phyloP scores from a whole-genome alignment of 2,113 vertebrate genomes.

The Chloropsis cyanopogon region DNA sequence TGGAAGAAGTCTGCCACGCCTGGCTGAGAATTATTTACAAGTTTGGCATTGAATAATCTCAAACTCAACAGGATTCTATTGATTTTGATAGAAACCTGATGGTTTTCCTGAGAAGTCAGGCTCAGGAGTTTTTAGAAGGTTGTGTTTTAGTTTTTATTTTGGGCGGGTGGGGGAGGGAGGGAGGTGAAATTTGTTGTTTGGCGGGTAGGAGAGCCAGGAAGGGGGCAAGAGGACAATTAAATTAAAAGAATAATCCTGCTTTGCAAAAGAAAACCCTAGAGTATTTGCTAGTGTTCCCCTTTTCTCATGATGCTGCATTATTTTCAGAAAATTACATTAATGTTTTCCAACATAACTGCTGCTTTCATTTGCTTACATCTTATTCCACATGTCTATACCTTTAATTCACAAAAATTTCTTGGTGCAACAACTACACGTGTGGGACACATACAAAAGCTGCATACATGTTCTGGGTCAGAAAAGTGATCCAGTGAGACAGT shows the following conservation, averaged over 20 bases:
- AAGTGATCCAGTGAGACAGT: neutral
- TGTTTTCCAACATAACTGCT: neutral
- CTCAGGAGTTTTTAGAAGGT: neutral
- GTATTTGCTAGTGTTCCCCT: neutral
- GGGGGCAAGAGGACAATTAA: accelerated
- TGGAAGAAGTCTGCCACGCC: neutral
- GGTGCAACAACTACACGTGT: neutral
- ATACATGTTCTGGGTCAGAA: neutral
- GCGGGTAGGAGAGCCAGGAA: neutral
- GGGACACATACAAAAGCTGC: neutral
- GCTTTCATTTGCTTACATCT: neutral
- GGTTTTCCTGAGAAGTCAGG: neutral
- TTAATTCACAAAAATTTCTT: neutral
- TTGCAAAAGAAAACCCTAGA: neutral
- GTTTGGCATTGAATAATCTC: neutral
- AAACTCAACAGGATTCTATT: neutral
- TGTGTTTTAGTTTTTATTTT: neutral
- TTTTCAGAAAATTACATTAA: neutral
- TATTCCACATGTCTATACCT: neutral
- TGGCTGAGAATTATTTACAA: neutral
- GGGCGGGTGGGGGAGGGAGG: accelerated
- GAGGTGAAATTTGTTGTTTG: neutral
- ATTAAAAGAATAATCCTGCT: neutral
- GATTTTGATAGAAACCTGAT: neutral
- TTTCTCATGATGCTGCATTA: neutral